Evolutionary conservation across 2,797 vertebrate genomes (phyloP), one percentile per base, ranked within the genome.

Genomic region (Halcyon smyrnensis): DNA sequence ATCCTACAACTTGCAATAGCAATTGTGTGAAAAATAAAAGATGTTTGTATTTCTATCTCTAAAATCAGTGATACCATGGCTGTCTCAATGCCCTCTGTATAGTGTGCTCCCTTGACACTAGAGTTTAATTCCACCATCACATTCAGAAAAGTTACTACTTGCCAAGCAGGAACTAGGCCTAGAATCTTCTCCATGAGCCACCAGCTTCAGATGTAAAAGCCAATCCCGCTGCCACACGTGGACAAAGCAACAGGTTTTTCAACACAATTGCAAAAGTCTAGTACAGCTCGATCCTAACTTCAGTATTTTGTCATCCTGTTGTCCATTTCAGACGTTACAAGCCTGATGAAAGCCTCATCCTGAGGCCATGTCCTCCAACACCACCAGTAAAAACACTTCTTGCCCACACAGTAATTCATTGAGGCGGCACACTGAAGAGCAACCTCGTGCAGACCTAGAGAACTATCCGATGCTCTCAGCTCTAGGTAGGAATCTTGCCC

Each of bases 171-270:
- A 32, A 8, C 39, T 36, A 76, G 43, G 11, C n/a, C 46, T 70
- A 32, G 19, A 56, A 30, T 41, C 37, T 46, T 68, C 70, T 23
- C 23, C 3, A 0, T 4, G 12, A 84, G 50, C 67, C 84, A 70
- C n/a, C 63, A 85, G 46, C 39, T 56, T 73, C 27, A 63, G 25
- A 69, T 8, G 13, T 27, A 67, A 51, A 64, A 87, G 15, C 8
- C 11, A 70, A 17, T 45, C 19, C 43, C 0, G 0, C n/a, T 74
- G 48, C 34, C 45, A 73, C 11, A 64, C 11, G 2, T 3, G 7
- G 30, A 69, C 32, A 53, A 57, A 86, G 5, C 8, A 41, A 41
- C 8, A 48, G 7, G 2, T 39, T 86, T 75, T 92, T 19, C 64
- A 62, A 5, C 0, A 1, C n/a, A 12, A 78, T 8, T 80, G 32